These are phyloP conservation scores for Marmota monax DNA, from an alignment of 2,113 vertebrate species.

Conservation along the genomic window DNA sequence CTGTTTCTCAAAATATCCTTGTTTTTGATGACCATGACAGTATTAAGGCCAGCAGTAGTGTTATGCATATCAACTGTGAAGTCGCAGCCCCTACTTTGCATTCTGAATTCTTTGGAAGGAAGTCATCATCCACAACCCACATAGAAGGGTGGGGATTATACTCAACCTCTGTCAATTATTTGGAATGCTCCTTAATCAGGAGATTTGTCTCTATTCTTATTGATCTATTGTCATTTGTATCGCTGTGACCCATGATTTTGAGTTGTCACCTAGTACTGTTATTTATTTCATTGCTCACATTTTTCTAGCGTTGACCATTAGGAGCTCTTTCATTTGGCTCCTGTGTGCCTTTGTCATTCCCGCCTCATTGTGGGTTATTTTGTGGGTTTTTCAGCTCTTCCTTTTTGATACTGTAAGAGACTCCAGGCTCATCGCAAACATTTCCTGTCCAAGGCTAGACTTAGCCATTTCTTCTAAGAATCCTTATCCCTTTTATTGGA, in stretches of 20 bases:
- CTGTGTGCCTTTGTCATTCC: neutral
- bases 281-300: neutral
- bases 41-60: neutral
- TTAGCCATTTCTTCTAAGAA: neutral
- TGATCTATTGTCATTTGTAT: neutral
- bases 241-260: neutral
- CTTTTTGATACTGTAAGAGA: neutral
- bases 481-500: neutral
- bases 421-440: neutral
- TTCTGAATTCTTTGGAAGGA: neutral
- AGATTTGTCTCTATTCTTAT: neutral
- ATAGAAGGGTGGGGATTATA: neutral
- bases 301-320: neutral
- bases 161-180: neutral
- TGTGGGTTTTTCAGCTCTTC: neutral
- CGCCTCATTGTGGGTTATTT: neutral
- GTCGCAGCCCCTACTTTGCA: neutral
- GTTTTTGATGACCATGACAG: neutral
- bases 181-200: neutral
- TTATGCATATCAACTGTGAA: neutral
- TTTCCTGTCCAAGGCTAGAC: slow-evolving; percentile 9
- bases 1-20: neutral
- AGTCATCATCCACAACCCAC: accelerated
- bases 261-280: neutral
- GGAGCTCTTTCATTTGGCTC: neutral